phyloP scores from a whole-genome alignment of 2,113 vertebrate genomes.

The Cromileptes altivelis region DNA sequence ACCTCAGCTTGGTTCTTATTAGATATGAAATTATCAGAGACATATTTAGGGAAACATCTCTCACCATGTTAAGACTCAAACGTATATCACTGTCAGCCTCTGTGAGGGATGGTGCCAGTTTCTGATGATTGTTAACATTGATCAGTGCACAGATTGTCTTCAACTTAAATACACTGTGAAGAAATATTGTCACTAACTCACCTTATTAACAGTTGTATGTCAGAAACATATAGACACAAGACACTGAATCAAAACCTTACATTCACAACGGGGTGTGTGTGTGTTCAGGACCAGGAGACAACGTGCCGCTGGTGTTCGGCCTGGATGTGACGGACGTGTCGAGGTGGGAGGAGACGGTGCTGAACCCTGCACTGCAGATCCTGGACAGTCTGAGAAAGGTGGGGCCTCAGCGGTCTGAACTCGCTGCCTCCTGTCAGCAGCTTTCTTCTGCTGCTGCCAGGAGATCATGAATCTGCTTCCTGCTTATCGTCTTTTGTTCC shows the following conservation, averaged over 20 bases:
- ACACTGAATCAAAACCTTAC: not conserved
- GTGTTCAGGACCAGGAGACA: slow-evolving; percentile 88
- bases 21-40: not conserved
- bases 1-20: not conserved
- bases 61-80: too few relatives aligned
- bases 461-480: not conserved
- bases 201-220: not conserved
- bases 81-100: too few relatives aligned
- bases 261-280: slow-evolving; percentile 12
- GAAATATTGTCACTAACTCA: not conserved
- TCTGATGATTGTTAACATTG: not conserved
- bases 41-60: not conserved
- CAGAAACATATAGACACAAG: not conserved
- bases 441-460: not conserved
- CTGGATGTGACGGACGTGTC: slow-evolving; percentile 92
- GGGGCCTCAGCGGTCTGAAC: slow-evolving; percentile 36
- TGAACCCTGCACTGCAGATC: slow-evolving; percentile 92
- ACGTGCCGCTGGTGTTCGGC: slow-evolving; percentile 89
- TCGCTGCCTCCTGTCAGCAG: slow-evolving; percentile 16
- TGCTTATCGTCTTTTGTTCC: slow-evolving; percentile 1
- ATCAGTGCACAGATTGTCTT: not conserved
- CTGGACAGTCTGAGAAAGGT: slow-evolving; percentile 94
- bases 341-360: slow-evolving; percentile 90
- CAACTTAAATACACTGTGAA: not conserved
- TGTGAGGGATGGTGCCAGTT: not conserved